These are phyloP conservation scores for Neotragus pygmaeus DNA, from an alignment of 2,113 vertebrate species.

Conservation along the genomic window DNA sequence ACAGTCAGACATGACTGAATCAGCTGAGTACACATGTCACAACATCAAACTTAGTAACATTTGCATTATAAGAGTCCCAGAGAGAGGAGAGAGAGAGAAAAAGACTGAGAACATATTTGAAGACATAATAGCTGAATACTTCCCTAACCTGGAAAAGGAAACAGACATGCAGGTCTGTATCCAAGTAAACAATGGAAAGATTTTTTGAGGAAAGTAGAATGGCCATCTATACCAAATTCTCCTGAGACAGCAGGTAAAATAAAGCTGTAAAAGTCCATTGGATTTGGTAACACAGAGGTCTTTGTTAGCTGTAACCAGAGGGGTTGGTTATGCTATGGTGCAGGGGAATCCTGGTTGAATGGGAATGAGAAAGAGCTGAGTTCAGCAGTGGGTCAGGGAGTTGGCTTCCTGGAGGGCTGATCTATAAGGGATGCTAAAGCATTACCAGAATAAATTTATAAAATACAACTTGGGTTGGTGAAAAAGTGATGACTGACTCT, in stretches of 20 bases:
- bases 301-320: not conserved
- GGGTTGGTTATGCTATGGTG: no score
- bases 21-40: not conserved
- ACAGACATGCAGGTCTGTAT: not conserved
- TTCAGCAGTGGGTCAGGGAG: not conserved
- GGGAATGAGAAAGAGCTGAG: not conserved
- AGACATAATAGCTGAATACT: not conserved
- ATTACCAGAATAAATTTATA: not conserved
- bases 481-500: not conserved
- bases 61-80: not conserved
- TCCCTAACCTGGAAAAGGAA: not conserved
- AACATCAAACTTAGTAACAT: not conserved
- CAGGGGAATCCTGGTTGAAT: not conserved
- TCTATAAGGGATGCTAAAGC: not conserved
- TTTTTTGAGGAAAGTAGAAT: not conserved
- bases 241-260: not conserved
- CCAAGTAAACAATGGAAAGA: not conserved
- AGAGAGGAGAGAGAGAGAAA: not conserved
- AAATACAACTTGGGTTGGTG: not conserved
- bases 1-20: not conserved
- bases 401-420: not conserved
- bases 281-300: not conserved
- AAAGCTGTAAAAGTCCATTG: not conserved
- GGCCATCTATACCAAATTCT: not conserved
- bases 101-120: not conserved